Percentiles rank a stretch among this genome's conserved stretches.
Conservation (phyloP, 2,113 vertebrate species). For the Ceyx cyanopectus region DNA sequence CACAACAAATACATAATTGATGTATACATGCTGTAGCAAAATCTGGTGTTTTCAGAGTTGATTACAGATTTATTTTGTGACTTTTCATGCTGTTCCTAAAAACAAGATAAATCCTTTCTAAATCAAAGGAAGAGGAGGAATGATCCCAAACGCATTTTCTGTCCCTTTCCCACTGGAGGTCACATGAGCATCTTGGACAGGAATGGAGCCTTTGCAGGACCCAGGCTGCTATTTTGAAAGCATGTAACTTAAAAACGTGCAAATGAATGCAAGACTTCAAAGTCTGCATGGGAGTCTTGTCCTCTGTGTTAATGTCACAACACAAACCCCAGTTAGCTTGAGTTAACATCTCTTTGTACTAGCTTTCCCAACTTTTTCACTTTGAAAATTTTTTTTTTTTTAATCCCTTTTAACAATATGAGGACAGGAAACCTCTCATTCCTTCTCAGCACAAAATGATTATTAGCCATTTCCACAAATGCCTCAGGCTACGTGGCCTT, state of each 20-base stretch:
- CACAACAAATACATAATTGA: background rate
- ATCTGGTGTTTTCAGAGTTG: background rate
- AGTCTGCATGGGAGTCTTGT: background rate
- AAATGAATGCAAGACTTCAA: background rate
- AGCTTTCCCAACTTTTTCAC: constrained; percentile 16
- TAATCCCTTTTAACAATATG: constrained; percentile 35
- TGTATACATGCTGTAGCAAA: background rate
- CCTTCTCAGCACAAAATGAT: constrained; percentile 52
- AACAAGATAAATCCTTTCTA: background rate
- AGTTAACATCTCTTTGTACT: constrained; percentile 32
- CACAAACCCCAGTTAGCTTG: background rate
- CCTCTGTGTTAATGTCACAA: background rate
- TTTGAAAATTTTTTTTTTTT: background rate
- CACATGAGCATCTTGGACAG: background rate
- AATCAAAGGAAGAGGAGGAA: constrained; percentile 4
- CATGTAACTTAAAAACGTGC: background rate
- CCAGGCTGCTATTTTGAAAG: background rate
- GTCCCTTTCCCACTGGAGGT: background rate
- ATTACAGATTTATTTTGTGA: background rate
- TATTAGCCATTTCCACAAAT: constrained; percentile 72
- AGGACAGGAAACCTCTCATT: constrained; percentile 65
- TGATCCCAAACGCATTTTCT: background rate
- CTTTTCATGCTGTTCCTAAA: background rate
- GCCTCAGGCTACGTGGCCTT: constrained; percentile 50
- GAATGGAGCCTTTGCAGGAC: background rate